phyloP scores from a whole-genome alignment of 2,797 vertebrate species.

The Hydrophis major region DNA sequence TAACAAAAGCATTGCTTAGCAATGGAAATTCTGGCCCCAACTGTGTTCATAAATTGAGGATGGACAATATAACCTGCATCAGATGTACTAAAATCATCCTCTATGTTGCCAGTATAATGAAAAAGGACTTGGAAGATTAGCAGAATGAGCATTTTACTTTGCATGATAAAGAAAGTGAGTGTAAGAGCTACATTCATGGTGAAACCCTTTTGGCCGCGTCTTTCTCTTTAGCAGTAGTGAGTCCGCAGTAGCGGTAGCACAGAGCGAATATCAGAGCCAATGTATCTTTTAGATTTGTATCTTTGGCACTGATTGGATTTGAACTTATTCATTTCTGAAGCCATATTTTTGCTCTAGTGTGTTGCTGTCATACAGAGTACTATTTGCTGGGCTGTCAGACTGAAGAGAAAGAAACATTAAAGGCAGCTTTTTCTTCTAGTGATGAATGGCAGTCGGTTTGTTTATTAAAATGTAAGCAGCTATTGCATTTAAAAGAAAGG shows the following conservation, averaged over 20 bases:
- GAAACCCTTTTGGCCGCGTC: not conserved
- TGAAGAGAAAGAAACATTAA: not conserved
- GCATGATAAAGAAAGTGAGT: not conserved
- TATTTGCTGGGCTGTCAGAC: not conserved
- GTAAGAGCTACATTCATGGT: not conserved
- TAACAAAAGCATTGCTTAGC: not conserved
- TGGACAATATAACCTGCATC: not conserved
- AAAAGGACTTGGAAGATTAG: not conserved
- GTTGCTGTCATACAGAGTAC: not conserved
- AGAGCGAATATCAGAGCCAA: not conserved
- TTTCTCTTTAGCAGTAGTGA: not conserved
- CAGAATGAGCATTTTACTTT: not conserved
- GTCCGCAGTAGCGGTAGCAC: not conserved
- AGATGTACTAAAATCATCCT: not conserved
- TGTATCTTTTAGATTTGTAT: not conserved
- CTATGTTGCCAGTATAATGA: not conserved
- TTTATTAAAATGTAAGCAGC: conserved; percentile 2
- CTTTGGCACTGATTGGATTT: conserved; percentile 4
- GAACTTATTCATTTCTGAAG: conserved; percentile 4
- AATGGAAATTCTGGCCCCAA: not conserved
- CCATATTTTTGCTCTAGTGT: not conserved
- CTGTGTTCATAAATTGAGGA: not conserved
- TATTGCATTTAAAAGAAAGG: not conserved
- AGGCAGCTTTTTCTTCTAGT: conserved; percentile 2
- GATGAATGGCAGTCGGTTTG: not conserved